Evolutionary conservation across 2,113 vertebrate genomes (phyloP), one percentile per base, ranked within the genome.

Genomic region (Chamaetylas fuelleborni): DNA sequence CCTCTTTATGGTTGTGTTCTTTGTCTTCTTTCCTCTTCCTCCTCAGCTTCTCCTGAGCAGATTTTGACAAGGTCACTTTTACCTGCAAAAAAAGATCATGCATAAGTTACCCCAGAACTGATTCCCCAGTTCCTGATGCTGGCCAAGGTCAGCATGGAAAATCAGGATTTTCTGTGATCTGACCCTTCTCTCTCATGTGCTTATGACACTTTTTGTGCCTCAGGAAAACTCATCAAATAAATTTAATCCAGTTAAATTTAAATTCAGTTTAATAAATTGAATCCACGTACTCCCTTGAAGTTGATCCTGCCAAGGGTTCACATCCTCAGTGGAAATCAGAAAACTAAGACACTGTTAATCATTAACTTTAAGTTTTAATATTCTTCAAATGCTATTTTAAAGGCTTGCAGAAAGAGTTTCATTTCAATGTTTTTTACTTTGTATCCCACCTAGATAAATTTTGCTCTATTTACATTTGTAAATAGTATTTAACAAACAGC

Each of bases 41-140:
- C 66, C 96, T 97, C 96, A 98, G 97, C 92, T 98, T 99, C 22
- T 99, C 98, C 86, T 97, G 97, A 45, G 98, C 94, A 66, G 98
- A 98, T 92, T 98, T 98, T 15, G 98, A 97, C 84, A 98, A 90
- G 73, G 97, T 97, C 80, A 97, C 90, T 97, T 97, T 98, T 51
- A 98, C 81, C 99, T 99, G 97, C 24, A 92, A 62, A 43, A 60
- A 50, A 92, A 54, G 81, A 56, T 5, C 90, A 71, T 5, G 15
- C 18, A 6, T 7, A 51, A 28, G 26, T 53, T 17, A 36, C 33
- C 25, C 70, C 43, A 3, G 13, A 76, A 29, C 1, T 67, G 43
- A 18, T 4, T 51, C 33, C 38, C 38, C 73, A 81, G 20, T 2
- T 76, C 58, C 61, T 38, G 23, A 43, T 13, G 65, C 22, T 36